Percentiles rank a stretch among this genome's conserved stretches.
These are phyloP conservation scores for Eutrigla gurnardus DNA, from an alignment of 2,797 vertebrate species.

Conservation along the genomic window DNA sequence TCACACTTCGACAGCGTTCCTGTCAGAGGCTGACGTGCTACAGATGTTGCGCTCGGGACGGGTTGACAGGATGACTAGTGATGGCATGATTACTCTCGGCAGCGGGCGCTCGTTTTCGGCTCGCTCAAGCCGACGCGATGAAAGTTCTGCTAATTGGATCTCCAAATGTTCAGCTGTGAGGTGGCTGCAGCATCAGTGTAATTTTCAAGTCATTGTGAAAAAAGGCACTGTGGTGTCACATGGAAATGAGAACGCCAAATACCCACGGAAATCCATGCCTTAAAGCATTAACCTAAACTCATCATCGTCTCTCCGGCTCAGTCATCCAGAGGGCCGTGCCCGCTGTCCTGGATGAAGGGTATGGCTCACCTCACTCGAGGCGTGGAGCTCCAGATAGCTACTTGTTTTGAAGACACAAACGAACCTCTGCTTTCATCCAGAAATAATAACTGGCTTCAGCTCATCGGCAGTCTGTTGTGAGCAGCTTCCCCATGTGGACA, in stretches of 20 bases:
- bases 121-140: slow-evolving; percentile 65
- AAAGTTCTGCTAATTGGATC: slow-evolving; percentile 75
- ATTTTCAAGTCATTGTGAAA: slow-evolving; percentile 49
- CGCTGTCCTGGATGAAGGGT: slow-evolving; percentile 41
- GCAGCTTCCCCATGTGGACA: slow-evolving; percentile 19
- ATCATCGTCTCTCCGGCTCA: slow-evolving; percentile 37
- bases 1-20: slow-evolving; percentile 68
- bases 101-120: slow-evolving; percentile 54
- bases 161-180: slow-evolving; percentile 50
- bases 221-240: slow-evolving; percentile 28
- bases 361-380: slow-evolving; percentile 60
- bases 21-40: slow-evolving; percentile 73
- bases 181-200: slow-evolving; percentile 47
- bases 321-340: slow-evolving; percentile 45
- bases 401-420: slow-evolving; percentile 40
- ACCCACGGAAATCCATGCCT: slow-evolving; percentile 48
- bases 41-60: slow-evolving; percentile 75
- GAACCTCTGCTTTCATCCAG: slow-evolving; percentile 14
- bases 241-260: slow-evolving; percentile 55
- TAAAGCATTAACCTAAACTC: slow-evolving; percentile 49
- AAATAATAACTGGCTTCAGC: slow-evolving; percentile 59
- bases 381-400: slow-evolving; percentile 36
- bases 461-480: slow-evolving; percentile 16
- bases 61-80: slow-evolving; percentile 78
- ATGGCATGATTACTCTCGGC: slow-evolving; percentile 78